Evolutionary conservation across 2,888 invertebrate species (phyloP).

Genomic region (Salpingus planirostris): DNA sequence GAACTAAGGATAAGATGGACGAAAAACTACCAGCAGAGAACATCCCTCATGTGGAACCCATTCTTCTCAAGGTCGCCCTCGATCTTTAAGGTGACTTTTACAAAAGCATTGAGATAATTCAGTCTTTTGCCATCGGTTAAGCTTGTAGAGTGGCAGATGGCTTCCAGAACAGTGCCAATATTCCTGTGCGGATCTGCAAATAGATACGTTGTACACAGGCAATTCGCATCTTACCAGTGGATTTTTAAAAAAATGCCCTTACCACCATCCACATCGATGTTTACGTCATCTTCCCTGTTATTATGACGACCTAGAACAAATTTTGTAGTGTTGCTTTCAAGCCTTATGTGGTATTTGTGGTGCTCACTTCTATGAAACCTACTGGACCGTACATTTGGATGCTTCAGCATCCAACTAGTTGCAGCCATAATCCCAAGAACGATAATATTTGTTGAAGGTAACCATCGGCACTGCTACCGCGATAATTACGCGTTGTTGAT

Average conservation of each 20-base stretch:
- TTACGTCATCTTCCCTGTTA: conserved; percentile 33
- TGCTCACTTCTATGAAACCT: conserved; percentile 41
- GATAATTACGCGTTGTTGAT: too few species aligned
- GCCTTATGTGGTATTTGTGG: too few species aligned
- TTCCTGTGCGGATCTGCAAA: conserved; percentile 48
- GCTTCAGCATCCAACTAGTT: conserved; percentile 48
- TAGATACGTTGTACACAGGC: conserved; percentile 4
- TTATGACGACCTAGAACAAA: conserved; percentile 8
- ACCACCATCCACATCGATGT: conserved; percentile 48
- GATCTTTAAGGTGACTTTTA: conserved; percentile 63
- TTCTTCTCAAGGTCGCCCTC: conserved; percentile 51
- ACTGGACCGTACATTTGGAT: conserved; percentile 40
- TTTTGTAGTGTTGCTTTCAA: too few species aligned
- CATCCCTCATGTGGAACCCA: conserved; percentile 69
- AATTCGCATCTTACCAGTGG: conserved; percentile 2
- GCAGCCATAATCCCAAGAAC: conserved; percentile 41
- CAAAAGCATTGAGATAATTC: conserved; percentile 81
- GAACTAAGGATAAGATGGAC: background rate
- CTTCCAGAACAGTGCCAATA: conserved; percentile 54
- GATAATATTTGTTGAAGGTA: too few species aligned
- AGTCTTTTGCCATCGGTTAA: conserved; percentile 70
- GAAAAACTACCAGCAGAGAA: conserved; percentile 63
- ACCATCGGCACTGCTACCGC: too few species aligned
- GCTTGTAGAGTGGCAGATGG: conserved; percentile 50
- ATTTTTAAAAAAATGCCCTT: too few species aligned